Conservation (phyloP, 2,113 vertebrate species). For the Trogon surrucura region DNA sequence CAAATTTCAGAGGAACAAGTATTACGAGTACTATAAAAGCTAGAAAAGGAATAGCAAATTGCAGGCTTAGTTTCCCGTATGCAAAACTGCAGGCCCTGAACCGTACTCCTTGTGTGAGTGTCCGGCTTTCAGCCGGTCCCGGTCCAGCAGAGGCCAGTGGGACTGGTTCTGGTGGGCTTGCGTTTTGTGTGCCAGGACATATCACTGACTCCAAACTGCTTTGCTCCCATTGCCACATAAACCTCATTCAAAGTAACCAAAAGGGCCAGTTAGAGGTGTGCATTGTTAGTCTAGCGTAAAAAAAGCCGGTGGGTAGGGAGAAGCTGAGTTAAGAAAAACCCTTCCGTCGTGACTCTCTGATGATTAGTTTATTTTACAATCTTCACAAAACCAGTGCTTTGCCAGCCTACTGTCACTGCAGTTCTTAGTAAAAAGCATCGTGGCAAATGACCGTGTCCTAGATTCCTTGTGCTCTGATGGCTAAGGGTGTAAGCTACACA, state of each 20-base stretch:
- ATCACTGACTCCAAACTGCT: conserved; percentile 80
- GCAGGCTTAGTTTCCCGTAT: background rate
- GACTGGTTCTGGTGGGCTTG: background rate
- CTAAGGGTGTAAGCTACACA: background rate
- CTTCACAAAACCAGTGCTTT: background rate
- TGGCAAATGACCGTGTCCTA: background rate
- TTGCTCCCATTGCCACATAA: conserved; percentile 87
- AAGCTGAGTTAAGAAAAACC: conserved; percentile 34
- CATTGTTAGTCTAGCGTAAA: conserved; percentile 43
- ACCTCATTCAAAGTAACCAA: conserved; percentile 90
- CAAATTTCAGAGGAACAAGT: background rate
- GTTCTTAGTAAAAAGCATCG: background rate
- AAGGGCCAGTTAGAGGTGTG: conserved; percentile 74
- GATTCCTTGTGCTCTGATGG: background rate
- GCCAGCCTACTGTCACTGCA: background rate
- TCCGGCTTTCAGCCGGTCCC: background rate
- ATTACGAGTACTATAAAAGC: background rate
- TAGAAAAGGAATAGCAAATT: background rate
- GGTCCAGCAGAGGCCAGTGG: background rate
- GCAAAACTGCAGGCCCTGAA: background rate
- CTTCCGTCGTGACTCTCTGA: background rate
- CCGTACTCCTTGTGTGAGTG: rapidly evolving
- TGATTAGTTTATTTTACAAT: background rate
- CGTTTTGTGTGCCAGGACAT: conserved; percentile 40
- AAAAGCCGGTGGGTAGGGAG: conserved; percentile 10